Conservation (phyloP, 35 echinoderm and acorn worm genomes). For the Hemicentrotus pulcherrimus region DNA sequence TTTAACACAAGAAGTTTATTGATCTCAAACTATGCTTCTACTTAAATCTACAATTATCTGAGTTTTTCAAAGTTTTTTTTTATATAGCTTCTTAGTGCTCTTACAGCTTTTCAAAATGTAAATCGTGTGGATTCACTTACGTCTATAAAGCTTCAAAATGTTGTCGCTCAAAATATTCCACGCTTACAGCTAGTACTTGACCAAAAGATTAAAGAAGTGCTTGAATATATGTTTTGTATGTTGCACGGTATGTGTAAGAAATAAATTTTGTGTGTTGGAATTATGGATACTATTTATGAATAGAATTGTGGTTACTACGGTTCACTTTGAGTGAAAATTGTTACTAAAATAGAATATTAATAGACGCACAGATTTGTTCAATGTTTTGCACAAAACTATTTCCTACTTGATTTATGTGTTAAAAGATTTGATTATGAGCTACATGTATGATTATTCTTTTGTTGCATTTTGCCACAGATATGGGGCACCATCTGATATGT, state of each 20-base stretch:
- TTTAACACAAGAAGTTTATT: too few species aligned
- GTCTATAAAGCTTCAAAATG: too few species aligned
- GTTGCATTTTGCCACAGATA: background rate
- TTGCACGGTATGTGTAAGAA: background rate
- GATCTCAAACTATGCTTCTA: too few species aligned
- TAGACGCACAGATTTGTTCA: background rate
- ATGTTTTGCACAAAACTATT: background rate
- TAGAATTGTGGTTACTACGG: background rate
- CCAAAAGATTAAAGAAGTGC: background rate
- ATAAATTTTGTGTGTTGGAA: background rate
- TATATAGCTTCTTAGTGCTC: too few species aligned
- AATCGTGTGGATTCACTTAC: too few species aligned
- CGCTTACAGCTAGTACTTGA: background rate
- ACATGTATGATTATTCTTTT: background rate
- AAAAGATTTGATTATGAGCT: background rate
- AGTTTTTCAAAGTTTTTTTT: too few species aligned
- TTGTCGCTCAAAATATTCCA: background rate
- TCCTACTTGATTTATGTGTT: background rate
- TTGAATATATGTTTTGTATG: background rate
- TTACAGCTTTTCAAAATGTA: too few species aligned
- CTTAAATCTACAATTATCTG: too few species aligned
- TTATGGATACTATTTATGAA: conserved; percentile 14
- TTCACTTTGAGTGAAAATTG: background rate
- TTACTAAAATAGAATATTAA: background rate
- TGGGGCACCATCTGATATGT: background rate